Evolutionary conservation across 2,113 vertebrate genomes (phyloP).

Genomic region (Chaetodon trifascialis): DNA sequence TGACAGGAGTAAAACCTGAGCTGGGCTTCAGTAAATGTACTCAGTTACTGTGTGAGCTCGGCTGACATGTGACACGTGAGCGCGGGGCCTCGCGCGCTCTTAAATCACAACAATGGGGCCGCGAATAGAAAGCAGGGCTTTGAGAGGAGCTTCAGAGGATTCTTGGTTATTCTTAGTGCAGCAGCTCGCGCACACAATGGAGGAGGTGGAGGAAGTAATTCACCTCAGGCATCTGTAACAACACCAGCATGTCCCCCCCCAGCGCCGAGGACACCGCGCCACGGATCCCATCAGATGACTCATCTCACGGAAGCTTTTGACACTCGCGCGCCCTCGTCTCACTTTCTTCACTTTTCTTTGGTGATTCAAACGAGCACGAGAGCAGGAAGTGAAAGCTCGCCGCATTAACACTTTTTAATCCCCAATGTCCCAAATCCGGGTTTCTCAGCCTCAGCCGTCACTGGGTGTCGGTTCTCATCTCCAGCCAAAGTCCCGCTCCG

Average conservation of each 20-base stretch:
- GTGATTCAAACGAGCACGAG: background rate
- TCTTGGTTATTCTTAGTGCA: conserved; percentile 60
- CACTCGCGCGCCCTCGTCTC: too few relatives aligned
- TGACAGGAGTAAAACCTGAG: background rate
- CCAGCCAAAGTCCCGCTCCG: background rate
- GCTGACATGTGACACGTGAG: background rate
- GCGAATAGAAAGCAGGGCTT: conserved; percentile 46
- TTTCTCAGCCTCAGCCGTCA: background rate
- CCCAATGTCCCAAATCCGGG: conserved; percentile 41
- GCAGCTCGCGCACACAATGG: conserved; percentile 31
- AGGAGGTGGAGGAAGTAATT: conserved; percentile 19
- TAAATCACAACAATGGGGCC: conserved; percentile 61
- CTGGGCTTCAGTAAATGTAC: background rate
- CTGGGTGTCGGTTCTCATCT: background rate
- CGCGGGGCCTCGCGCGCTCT: background rate
- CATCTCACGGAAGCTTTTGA: background rate
- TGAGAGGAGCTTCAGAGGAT: conserved; percentile 30
- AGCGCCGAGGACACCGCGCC: conserved; percentile 4
- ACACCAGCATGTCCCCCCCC: conserved; percentile 24
- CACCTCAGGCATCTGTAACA: conserved; percentile 45
- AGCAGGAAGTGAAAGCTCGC: conserved; percentile 4
- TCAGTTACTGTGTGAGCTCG: conserved; percentile 22
- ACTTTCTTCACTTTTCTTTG: background rate
- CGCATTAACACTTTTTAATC: conserved; percentile 53
- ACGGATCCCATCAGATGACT: background rate